Percentiles rank a stretch among this genome's conserved stretches.
Evolutionary conservation across 2,797 vertebrate species (phyloP).

Genomic region (Gadopsis marmoratus): DNA sequence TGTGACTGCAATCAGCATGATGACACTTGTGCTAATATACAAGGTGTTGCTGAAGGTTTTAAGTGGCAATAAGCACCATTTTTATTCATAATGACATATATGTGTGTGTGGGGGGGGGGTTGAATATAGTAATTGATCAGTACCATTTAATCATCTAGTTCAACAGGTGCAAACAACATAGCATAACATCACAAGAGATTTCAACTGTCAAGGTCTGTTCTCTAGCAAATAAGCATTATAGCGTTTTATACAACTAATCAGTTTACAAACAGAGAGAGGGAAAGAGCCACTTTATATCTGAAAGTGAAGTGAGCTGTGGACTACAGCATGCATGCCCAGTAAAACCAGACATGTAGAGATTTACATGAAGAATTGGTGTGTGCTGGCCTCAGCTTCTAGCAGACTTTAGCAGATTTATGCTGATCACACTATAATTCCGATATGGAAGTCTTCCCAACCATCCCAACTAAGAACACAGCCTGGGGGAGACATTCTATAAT

Average conservation of each 20-base stretch:
- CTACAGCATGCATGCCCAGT: not conserved
- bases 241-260: not conserved
- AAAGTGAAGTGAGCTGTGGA: not conserved
- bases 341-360: constrained; percentile 5
- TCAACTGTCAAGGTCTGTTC: not conserved
- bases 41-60: not conserved
- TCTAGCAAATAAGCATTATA: not conserved
- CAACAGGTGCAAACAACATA: not conserved
- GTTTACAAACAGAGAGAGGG: not conserved
- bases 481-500: constrained; percentile 46
- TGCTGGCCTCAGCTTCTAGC: constrained; percentile 2
- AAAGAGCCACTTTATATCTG: not conserved
- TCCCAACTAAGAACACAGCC: constrained; percentile 43
- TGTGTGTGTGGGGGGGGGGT: not conserved
- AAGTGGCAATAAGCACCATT: not conserved
- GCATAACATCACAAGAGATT: not conserved
- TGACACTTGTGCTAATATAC: not conserved
- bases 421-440: constrained; percentile 18
- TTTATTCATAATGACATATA: not conserved
- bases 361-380: not conserved
- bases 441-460: constrained; percentile 25
- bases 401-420: constrained; percentile 1
- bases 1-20: not conserved
- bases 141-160: not conserved
- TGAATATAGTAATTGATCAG: not conserved